A percentile compares a stretch with the other conserved stretches of the same genome.
These are phyloP conservation scores for Mus musculus DNA, from an alignment of 2,113 vertebrate genomes.

Conservation along the genomic window DNA sequence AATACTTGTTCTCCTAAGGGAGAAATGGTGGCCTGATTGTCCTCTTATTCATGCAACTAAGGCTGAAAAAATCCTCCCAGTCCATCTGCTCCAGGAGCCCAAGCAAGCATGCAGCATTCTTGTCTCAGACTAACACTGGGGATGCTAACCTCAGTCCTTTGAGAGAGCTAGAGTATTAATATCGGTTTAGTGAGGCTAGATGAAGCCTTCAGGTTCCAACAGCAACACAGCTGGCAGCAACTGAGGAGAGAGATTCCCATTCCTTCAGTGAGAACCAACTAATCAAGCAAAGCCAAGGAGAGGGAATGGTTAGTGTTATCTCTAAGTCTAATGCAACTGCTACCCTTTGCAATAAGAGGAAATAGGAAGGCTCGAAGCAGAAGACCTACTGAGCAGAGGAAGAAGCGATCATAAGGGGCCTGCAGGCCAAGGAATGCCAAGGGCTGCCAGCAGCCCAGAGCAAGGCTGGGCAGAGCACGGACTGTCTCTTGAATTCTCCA, in stretches of 20 bases:
- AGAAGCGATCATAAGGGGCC: not conserved
- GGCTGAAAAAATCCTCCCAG: not conserved
- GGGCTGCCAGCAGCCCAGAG: not conserved
- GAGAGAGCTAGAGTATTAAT: not conserved
- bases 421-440: not conserved
- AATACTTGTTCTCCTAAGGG: not conserved
- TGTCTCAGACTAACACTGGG: not conserved
- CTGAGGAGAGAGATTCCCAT: not conserved
- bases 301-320: not conserved
- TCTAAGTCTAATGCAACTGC: not conserved
- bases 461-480: not conserved
- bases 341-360: not conserved
- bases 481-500: not conserved
- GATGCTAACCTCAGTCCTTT: not conserved
- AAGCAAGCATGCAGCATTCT: too few species aligned
- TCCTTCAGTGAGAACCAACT: not conserved
- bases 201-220: not conserved
- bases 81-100: not conserved
- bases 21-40: not conserved
- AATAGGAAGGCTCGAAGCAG: not conserved
- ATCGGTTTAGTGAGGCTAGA: too few species aligned
- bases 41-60: not conserved
- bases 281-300: not conserved
- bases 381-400: not conserved
- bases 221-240: not conserved